Evolutionary conservation across 2,113 vertebrate genomes (phyloP).

Genomic region (Azemiops feae): DNA sequence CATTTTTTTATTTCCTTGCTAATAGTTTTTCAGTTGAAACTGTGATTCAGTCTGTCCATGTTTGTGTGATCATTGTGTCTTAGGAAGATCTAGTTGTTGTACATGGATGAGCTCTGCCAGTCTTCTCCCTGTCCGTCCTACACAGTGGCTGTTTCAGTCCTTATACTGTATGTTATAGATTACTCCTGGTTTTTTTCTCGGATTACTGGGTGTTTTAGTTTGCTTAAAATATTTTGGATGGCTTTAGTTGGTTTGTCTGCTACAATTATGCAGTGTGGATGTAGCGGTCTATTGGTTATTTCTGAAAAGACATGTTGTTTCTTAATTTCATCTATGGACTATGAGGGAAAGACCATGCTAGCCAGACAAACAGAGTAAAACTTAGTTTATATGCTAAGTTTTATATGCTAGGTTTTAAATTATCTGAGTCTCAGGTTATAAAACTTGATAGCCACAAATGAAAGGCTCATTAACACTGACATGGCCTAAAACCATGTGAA

Average conservation of each 20-base stretch:
- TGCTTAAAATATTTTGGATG: neutral
- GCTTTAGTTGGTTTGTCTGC: neutral
- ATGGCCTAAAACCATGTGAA: neutral
- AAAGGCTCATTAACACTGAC: neutral
- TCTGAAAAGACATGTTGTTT: neutral
- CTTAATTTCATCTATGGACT: neutral
- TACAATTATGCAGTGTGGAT: neutral
- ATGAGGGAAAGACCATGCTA: neutral
- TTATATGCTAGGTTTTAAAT: neutral
- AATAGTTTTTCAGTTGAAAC: neutral
- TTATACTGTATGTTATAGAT: neutral
- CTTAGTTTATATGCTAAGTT: neutral
- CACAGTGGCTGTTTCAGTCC: neutral
- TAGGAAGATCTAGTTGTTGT: neutral
- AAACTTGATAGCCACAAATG: neutral
- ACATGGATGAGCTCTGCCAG: neutral
- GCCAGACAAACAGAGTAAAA: neutral
- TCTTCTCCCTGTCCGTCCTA: neutral
- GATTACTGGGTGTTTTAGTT: neutral
- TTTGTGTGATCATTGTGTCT: neutral
- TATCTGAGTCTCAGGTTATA: neutral
- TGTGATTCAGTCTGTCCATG: neutral
- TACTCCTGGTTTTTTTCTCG: neutral
- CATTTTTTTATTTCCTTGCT: neutral
- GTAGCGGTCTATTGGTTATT: neutral